These are phyloP conservation scores for Ariolimax columbianus DNA, from an alignment of 2,888 invertebrate species.

Conservation along the genomic window DNA sequence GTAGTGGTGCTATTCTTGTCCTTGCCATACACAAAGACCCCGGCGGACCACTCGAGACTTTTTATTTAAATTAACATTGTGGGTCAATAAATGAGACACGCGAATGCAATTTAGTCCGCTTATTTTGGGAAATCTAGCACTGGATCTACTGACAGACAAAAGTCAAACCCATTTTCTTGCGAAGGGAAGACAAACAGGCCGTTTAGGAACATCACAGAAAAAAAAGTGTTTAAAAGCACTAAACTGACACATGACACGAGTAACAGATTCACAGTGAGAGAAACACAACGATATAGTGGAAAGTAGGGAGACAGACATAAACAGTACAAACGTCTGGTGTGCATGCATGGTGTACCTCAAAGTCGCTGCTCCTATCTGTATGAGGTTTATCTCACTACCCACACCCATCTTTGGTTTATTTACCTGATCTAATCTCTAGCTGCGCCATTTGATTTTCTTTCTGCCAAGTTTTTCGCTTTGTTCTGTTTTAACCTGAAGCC, in stretches of 20 bases:
- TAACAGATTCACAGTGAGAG: neutral
- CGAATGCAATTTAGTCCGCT: no score
- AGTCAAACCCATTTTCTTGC: no score
- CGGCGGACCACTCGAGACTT: no score
- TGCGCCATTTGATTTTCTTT: neutral
- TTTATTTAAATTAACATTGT: no score
- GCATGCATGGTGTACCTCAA: neutral
- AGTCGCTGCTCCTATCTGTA: neutral
- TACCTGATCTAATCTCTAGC: constrained; percentile 17
- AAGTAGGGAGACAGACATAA: neutral
- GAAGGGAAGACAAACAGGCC: no score
- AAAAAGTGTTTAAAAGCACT: no score
- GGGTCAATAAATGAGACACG: no score
- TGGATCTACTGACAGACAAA: no score
- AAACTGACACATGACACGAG: neutral
- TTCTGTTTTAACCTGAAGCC: neutral
- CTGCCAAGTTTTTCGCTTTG: neutral
- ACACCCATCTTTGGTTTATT: constrained; percentile 5
- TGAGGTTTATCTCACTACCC: neutral
- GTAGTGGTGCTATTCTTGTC: no score
- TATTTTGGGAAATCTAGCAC: no score
- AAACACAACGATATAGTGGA: neutral
- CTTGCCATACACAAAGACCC: no score
- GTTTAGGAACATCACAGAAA: no score
- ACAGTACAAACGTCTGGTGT: neutral